phyloP scores from a whole-genome alignment of 2,888 invertebrate species.

The Argyra leucocephala region DNA sequence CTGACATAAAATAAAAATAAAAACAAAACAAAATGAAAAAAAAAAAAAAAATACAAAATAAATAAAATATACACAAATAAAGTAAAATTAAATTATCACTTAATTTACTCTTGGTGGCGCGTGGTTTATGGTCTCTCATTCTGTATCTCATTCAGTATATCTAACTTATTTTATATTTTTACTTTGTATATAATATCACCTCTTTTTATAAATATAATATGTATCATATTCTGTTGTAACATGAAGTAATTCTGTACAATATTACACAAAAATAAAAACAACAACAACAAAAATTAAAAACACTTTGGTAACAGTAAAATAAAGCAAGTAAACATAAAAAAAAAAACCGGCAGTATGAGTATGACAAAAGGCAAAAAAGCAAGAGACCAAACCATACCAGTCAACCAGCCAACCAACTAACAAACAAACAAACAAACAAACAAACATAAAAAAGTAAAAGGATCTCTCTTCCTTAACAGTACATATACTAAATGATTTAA shows the following conservation, averaged over 20 bases:
- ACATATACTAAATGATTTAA: too few species aligned
- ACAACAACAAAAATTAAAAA: not conserved
- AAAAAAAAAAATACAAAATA: not conserved
- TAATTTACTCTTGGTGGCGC: constrained; percentile 11
- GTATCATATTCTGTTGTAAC: too few species aligned
- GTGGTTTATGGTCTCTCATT: not conserved
- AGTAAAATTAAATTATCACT: constrained; percentile 15
- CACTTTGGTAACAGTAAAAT: too few species aligned
- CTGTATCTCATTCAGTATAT: too few species aligned
- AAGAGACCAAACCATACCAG: not conserved
- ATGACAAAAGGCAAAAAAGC: not conserved
- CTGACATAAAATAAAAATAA: constrained; percentile 4
- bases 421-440: not conserved
- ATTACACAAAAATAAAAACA: too few species aligned
- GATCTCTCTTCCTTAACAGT: too few species aligned
- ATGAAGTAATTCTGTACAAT: too few species aligned
- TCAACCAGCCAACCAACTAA: not conserved
- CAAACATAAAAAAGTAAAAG: too few species aligned
- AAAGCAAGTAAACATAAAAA: not conserved
- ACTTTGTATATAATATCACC: too few species aligned
- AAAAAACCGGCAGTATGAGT: too few species aligned
- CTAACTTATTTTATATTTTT: too few species aligned
- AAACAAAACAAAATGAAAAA: not conserved
- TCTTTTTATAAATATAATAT: too few species aligned
- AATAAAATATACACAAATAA: constrained; percentile 10